Conservation (phyloP, 2,113 vertebrate species). For the Grus americana region DNA sequence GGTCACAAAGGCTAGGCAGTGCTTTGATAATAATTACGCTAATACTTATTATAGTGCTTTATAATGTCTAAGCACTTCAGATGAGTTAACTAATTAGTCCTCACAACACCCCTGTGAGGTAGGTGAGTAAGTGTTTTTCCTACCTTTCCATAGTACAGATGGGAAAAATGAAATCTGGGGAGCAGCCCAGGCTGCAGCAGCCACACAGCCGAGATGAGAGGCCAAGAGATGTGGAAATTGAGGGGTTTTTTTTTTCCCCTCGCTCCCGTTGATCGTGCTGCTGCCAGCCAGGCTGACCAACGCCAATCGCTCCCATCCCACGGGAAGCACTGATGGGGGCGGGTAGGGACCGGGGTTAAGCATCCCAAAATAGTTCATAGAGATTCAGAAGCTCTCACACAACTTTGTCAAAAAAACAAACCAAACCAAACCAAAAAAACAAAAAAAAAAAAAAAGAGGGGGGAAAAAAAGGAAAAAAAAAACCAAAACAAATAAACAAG, state of each 20-base stretch:
- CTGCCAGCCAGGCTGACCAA: background rate
- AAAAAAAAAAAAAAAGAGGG: no score
- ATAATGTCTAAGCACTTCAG: slow-evolving; percentile 42
- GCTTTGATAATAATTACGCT: slow-evolving; percentile 69
- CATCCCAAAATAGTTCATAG: slow-evolving; percentile 59
- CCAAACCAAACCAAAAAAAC: background rate
- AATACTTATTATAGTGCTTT: slow-evolving; percentile 65
- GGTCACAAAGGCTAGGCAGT: slow-evolving; percentile 80
- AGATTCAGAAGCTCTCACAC: slow-evolving; percentile 71
- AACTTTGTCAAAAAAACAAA: slow-evolving; percentile 52
- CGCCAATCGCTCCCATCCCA: background rate
- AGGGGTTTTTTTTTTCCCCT: background rate
- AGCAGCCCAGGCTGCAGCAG: background rate
- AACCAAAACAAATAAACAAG: background rate
- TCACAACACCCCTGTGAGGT: background rate
- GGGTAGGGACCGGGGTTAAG: background rate
- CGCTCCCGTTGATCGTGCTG: fast-evolving
- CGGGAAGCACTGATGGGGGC: background rate
- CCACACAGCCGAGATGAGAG: background rate
- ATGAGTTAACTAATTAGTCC: slow-evolving; percentile 16
- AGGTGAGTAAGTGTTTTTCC: slow-evolving; percentile 57
- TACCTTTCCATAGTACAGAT: background rate
- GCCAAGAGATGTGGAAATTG: background rate
- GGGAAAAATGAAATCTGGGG: background rate
- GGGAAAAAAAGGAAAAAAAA: fast-evolving